These are phyloP conservation scores for Ceratotherium simum DNA, from an alignment of 2,113 vertebrate genomes.

Conservation along the genomic window DNA sequence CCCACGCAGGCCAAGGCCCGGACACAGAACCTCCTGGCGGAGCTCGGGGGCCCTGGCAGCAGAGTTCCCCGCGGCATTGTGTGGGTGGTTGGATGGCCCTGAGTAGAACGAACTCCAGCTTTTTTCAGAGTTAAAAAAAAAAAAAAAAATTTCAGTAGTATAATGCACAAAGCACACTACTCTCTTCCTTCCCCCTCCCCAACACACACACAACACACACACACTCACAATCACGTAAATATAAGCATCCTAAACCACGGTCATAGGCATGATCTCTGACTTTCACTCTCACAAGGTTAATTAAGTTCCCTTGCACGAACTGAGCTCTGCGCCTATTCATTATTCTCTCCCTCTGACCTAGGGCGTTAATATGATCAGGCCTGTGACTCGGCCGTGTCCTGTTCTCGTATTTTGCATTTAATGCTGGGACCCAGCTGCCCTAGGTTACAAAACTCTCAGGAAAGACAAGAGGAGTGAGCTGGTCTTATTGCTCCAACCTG, in stretches of 20 bases:
- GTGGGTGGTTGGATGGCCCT: neutral
- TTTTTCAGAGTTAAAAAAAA: constrained; percentile 26
- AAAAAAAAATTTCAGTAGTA: neutral
- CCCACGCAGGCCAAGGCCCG: neutral
- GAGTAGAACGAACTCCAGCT: constrained; percentile 9
- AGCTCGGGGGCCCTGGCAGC: neutral
- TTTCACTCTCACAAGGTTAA: constrained; percentile 71
- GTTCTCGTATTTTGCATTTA: constrained; percentile 73
- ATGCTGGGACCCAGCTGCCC: constrained; percentile 58
- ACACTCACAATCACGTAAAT: neutral
- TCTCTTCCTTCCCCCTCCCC: neutral
- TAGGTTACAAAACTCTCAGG: constrained; percentile 63
- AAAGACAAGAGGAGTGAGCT: neutral
- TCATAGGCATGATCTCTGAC: constrained; percentile 61
- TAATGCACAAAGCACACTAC: constrained; percentile 4
- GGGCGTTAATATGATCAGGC: constrained; percentile 76
- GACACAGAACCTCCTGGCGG: neutral
- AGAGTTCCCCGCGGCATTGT: neutral
- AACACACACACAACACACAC: no score
- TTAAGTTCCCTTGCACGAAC: constrained; percentile 74
- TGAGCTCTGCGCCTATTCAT: constrained; percentile 72
- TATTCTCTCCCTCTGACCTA: constrained; percentile 76
- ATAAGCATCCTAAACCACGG: neutral
- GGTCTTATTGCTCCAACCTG: neutral
- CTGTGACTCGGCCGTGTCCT: constrained; percentile 66